Evolutionary conservation across 1,140 invertebrate genomes (phyloP).

Genomic region (Pseudobourletiella spinata): DNA sequence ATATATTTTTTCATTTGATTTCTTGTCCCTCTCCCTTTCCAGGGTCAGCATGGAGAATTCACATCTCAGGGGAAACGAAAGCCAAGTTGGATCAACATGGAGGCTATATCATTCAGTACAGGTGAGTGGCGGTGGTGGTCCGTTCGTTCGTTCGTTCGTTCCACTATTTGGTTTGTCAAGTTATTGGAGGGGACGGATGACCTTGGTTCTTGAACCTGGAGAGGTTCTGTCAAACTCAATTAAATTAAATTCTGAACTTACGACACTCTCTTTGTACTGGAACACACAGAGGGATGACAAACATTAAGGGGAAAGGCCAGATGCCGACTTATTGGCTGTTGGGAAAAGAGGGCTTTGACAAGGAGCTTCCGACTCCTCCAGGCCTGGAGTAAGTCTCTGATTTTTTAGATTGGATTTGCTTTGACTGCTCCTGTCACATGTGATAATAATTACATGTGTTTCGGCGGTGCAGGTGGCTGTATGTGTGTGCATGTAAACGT

Average conservation of each 20-base stretch:
- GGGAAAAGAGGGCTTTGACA: constrained; percentile 78
- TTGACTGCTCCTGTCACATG: neutral
- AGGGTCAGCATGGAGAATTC: constrained; percentile 72
- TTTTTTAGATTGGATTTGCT: neutral
- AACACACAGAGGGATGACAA: constrained; percentile 59
- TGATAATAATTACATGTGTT: too few species aligned
- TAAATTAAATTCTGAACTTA: neutral
- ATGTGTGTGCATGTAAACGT: too few species aligned
- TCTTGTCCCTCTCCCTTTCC: too few species aligned
- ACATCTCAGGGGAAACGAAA: constrained; percentile 67
- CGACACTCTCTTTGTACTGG: neutral
- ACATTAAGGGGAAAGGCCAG: constrained; percentile 80
- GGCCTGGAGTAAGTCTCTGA: constrained; percentile 56
- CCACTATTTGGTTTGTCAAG: too few species aligned
- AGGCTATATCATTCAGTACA: constrained; percentile 65
- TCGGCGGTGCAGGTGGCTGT: too few species aligned
- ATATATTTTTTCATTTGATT: too few species aligned
- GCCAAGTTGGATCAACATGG: constrained; percentile 62
- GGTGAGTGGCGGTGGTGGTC: constrained; percentile 15
- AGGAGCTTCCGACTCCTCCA: constrained; percentile 67
- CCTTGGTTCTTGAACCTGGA: neutral
- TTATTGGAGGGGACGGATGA: too few species aligned
- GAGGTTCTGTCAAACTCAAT: neutral
- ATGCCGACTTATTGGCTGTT: constrained; percentile 85
- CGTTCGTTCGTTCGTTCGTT: too few species aligned